These are phyloP conservation scores for Ips typographus DNA, from an alignment of 1,140 invertebrate genomes.

Conservation along the genomic window DNA sequence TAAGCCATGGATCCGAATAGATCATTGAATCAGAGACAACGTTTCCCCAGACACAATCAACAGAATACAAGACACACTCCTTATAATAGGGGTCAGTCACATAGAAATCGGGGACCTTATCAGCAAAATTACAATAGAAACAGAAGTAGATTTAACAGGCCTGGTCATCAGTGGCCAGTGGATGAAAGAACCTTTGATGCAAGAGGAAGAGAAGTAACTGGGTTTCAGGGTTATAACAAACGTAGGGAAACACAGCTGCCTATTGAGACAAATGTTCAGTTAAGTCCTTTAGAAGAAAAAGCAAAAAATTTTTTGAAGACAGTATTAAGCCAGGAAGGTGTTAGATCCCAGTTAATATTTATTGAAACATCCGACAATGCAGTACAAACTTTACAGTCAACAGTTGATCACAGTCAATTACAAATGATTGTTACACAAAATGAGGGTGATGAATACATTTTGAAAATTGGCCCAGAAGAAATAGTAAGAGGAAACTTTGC, in stretches of 20 bases:
- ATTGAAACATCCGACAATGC: conserved; percentile 21
- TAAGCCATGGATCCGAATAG: background rate
- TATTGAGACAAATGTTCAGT: background rate
- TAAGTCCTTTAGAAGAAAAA: conserved; percentile 25
- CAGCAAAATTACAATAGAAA: background rate
- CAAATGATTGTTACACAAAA: conserved; percentile 17
- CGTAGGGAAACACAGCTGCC: background rate
- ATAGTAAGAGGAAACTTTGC: conserved; percentile 28
- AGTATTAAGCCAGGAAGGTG: conserved; percentile 24
- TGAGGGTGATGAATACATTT: conserved; percentile 15
- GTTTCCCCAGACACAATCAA: background rate
- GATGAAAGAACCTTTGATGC: conserved; percentile 26
- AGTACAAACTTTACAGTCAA: conserved; percentile 13
- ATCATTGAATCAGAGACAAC: background rate
- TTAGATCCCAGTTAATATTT: conserved; percentile 32
- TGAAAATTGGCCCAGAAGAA: conserved; percentile 33
- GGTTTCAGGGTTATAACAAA: background rate
- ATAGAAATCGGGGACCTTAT: background rate
- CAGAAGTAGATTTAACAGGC: background rate
- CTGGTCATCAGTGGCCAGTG: background rate
- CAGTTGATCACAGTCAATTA: conserved; percentile 22
- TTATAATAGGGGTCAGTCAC: background rate
- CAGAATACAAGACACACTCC: background rate
- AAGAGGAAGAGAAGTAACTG: conserved; percentile 18
- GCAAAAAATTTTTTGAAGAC: conserved; percentile 22